Evolutionary conservation across 2,888 invertebrate species (phyloP).

Genomic region (Sarcophaga caerulescens): DNA sequence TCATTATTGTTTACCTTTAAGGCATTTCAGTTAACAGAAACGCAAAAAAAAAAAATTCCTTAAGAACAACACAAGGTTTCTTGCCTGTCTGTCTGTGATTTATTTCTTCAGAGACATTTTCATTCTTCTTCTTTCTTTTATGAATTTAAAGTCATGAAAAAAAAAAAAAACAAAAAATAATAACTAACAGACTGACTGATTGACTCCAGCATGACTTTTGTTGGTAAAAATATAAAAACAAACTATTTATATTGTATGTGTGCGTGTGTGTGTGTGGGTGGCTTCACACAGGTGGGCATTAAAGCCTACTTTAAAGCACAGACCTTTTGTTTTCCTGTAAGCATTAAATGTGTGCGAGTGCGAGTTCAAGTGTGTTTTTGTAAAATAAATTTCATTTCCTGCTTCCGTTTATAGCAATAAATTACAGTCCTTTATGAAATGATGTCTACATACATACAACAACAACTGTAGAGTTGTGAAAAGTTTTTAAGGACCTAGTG

Average conservation of each 20-base stretch:
- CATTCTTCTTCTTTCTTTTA: not conserved
- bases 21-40: no score
- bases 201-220: not conserved
- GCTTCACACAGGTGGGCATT: no score
- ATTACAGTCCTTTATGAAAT: not conserved
- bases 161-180: not conserved
- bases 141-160: not conserved
- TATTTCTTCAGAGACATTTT: not conserved
- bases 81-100: not conserved
- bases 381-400: slow-evolving; percentile 11
- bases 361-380: not conserved
- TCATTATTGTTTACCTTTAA: no score
- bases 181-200: not conserved
- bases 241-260: not conserved
- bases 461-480: no score
- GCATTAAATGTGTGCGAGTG: not conserved
- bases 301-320: not conserved
- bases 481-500: no score
- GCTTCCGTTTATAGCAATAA: slow-evolving; percentile 7
- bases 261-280: no score
- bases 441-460: not conserved
- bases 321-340: not conserved
- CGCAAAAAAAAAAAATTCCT: no score
- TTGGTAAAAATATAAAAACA: not conserved
- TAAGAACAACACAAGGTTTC: no score